These are phyloP conservation scores for Vidua chalybeata DNA, from an alignment of 2,113 vertebrate species.

Conservation along the genomic window DNA sequence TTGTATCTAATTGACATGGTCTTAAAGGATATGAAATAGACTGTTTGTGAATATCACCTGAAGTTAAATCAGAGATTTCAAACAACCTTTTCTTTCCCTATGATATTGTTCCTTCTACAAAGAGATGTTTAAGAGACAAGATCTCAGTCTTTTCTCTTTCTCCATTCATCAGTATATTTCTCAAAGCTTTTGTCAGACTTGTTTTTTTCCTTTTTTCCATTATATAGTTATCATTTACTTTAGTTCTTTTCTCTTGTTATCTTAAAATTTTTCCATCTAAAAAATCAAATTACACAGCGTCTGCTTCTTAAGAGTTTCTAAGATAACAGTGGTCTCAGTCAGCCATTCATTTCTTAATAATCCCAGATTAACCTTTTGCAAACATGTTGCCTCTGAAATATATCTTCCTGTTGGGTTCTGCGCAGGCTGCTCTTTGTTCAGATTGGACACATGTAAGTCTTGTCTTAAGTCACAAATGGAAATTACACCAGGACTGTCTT, in stretches of 20 bases:
- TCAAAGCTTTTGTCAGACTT: background rate
- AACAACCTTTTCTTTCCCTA: background rate
- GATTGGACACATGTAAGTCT: background rate
- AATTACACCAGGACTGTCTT: background rate
- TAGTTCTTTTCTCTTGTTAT: conserved; percentile 13
- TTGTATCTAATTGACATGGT: background rate
- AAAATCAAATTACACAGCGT: conserved; percentile 20
- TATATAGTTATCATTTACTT: conserved; percentile 36
- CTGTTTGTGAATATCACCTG: conserved; percentile 7
- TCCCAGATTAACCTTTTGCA: conserved; percentile 7
- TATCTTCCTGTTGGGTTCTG: background rate
- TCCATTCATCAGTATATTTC: background rate
- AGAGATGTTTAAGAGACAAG: background rate
- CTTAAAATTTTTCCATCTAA: conserved; percentile 13
- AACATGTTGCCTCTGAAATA: conserved; percentile 5
- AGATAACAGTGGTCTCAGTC: background rate
- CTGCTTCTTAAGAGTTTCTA: background rate
- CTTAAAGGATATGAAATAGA: background rate
- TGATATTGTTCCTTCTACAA: conserved; percentile 1
- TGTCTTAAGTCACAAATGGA: background rate
- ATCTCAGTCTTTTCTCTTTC: background rate
- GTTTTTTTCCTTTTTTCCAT: background rate
- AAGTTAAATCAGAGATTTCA: conserved; percentile 4
- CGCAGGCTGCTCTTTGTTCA: background rate
- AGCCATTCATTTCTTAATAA: conserved; percentile 17